Evolutionary conservation across 2,113 vertebrate species (phyloP).

Genomic region (Petaurus breviceps): DNA sequence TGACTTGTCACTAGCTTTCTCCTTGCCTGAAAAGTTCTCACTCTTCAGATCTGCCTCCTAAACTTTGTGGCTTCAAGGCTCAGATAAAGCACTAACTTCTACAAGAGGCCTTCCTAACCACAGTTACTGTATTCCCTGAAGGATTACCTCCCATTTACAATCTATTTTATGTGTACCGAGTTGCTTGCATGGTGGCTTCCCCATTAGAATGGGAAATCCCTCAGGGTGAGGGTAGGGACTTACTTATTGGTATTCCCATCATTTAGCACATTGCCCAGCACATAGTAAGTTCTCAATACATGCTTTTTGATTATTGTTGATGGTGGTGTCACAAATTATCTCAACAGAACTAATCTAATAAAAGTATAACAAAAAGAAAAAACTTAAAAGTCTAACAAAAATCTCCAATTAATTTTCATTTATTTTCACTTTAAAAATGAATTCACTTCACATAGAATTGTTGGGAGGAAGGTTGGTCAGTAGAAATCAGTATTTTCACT

Average conservation of each 20-base stretch:
- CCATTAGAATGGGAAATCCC: neutral
- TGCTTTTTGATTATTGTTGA: neutral
- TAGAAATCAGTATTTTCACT: neutral
- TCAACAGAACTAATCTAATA: neutral
- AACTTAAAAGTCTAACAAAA: neutral
- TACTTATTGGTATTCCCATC: neutral
- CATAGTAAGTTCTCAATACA: neutral
- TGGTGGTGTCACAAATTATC: neutral
- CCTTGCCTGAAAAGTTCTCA: neutral
- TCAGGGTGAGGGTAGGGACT: neutral
- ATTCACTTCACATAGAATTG: neutral
- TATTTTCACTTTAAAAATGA: conserved; percentile 37
- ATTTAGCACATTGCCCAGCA: neutral
- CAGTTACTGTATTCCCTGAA: neutral
- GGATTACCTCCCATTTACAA: neutral
- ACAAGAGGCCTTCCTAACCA: neutral
- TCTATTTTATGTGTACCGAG: neutral
- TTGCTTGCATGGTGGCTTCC: neutral
- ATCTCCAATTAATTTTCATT: conserved; percentile 22
- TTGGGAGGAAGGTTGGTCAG: neutral
- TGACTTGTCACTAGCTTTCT: neutral
- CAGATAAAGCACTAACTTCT: neutral
- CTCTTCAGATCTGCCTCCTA: neutral
- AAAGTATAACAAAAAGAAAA: neutral
- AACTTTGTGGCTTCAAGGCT: neutral